Conservation (phyloP, 2,888 invertebrate species). For the Exocentrus adspersus region DNA sequence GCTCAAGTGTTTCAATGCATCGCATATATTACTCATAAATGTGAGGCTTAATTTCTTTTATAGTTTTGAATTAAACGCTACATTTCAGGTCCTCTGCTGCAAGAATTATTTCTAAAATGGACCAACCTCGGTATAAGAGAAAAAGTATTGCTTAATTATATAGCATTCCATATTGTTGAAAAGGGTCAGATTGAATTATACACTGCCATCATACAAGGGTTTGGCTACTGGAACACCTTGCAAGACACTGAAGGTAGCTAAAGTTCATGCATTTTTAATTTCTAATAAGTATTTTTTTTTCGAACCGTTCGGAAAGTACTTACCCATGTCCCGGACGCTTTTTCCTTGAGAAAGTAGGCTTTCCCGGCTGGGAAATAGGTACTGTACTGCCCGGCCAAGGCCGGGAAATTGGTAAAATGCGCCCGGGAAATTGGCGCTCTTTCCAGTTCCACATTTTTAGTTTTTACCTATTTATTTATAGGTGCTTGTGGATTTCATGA, state of each 20-base stretch:
- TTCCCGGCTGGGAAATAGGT: too few relatives aligned
- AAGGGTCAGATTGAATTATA: conserved; percentile 37
- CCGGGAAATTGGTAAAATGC: background rate
- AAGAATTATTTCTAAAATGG: conserved; percentile 45
- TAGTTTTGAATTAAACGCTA: background rate
- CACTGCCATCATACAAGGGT: conserved; percentile 41
- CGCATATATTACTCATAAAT: conserved; percentile 41
- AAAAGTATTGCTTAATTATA: conserved; percentile 40
- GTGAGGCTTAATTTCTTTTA: too few relatives aligned
- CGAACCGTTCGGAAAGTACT: too few relatives aligned
- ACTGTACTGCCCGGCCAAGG: too few relatives aligned
- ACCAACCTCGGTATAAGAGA: conserved; percentile 33
- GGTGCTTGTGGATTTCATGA: conserved; percentile 48
- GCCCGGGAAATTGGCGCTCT: conserved; percentile 5
- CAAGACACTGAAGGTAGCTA: conserved; percentile 45
- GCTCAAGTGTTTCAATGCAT: conserved; percentile 39
- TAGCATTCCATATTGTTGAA: conserved; percentile 37
- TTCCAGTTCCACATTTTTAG: too few relatives aligned
- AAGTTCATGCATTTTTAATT: background rate
- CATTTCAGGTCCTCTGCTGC: conserved; percentile 43
- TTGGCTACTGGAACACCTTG: conserved; percentile 42
- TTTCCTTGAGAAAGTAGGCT: too few relatives aligned
- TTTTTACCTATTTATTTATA: too few relatives aligned
- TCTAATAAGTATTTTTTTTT: too few relatives aligned
- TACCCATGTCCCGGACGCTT: too few relatives aligned